Conservation (phyloP, 2,797 vertebrate genomes). For the Tenualosa thibaudeaui region DNA sequence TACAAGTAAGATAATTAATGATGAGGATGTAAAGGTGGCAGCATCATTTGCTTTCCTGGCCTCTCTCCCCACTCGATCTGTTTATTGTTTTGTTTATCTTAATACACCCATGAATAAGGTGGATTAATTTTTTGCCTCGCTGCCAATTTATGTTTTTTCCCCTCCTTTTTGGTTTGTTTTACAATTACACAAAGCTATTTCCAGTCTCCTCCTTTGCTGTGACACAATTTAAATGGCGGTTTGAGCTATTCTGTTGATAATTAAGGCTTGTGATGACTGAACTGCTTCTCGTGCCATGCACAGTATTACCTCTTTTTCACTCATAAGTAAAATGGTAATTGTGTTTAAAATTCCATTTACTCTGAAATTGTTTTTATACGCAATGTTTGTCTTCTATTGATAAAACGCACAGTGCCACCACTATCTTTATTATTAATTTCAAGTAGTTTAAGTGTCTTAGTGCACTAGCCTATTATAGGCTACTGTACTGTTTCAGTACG, state of each 20-base stretch:
- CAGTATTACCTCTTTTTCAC: not conserved
- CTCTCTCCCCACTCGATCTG: slow-evolving; percentile 8
- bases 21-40: slow-evolving; percentile 27
- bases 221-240: not conserved
- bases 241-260: not conserved
- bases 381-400: not conserved
- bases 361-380: not conserved
- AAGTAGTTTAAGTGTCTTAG: not conserved
- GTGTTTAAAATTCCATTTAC: not conserved
- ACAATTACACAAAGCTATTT: not conserved
- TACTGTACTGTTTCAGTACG: not conserved
- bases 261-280: not conserved
- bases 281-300: not conserved
- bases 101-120: slow-evolving; percentile 17
- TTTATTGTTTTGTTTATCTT: slow-evolving; percentile 41
- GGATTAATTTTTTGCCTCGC: slow-evolving; percentile 8
- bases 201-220: not conserved
- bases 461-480: not conserved
- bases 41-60: slow-evolving; percentile 30
- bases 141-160: not conserved
- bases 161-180: not conserved
- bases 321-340: not conserved
- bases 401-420: not conserved
- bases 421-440: not conserved
- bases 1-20: slow-evolving; percentile 32